These are phyloP conservation scores for Hippocampus barbouri DNA, from an alignment of 2,113 vertebrate species.

Conservation along the genomic window DNA sequence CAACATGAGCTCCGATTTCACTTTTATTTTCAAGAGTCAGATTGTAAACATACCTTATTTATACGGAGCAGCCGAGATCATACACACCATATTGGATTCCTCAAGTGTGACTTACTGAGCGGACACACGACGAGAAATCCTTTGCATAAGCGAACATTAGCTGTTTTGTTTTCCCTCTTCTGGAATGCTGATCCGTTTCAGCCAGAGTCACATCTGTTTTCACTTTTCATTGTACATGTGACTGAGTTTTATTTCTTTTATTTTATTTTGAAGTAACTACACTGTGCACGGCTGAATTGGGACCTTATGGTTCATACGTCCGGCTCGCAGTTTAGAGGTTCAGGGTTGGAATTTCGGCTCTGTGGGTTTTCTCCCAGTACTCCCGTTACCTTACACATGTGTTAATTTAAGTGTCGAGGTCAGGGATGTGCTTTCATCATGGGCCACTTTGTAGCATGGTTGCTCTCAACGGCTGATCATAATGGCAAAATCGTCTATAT, in stretches of 20 bases:
- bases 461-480: no score
- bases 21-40: background rate
- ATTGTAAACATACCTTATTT: conserved; percentile 24
- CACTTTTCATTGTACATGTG: background rate
- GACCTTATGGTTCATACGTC: background rate
- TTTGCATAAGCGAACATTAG: conserved; percentile 28
- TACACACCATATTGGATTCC: background rate
- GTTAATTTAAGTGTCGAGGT: background rate
- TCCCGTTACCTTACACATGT: background rate
- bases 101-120: background rate
- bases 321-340: background rate
- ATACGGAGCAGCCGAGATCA: background rate
- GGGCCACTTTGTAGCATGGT: background rate
- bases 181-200: conserved; percentile 11
- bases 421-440: background rate
- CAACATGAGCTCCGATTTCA: background rate
- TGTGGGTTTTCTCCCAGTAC: background rate
- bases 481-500: no score
- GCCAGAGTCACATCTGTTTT: background rate
- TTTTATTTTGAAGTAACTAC: background rate
- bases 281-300: background rate
- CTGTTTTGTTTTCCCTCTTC: conserved; percentile 10
- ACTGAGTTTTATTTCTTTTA: background rate
- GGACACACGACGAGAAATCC: conserved; percentile 2
- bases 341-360: background rate